Evolutionary conservation across 2,888 invertebrate genomes (phyloP).

Genomic region (Pammene fasciana): DNA sequence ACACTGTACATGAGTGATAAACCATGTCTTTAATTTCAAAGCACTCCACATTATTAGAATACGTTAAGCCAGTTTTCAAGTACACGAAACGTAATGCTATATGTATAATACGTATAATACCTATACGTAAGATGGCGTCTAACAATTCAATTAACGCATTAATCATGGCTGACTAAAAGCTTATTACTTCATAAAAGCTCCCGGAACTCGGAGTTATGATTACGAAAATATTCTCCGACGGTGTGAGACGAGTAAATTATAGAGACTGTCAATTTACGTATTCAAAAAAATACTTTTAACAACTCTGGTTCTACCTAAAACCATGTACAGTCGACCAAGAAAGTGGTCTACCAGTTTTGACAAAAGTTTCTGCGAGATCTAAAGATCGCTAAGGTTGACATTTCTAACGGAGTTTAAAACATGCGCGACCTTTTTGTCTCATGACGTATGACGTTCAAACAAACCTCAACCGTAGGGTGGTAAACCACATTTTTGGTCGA

Average conservation of each 20-base stretch:
- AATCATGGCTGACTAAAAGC: constrained; percentile 29
- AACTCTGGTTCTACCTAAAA: too few species aligned
- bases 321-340: too few species aligned
- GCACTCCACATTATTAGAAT: not conserved
- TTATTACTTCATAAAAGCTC: constrained; percentile 23
- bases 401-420: too few species aligned
- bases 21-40: not conserved
- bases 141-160: constrained; percentile 28
- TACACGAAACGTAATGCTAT: not conserved
- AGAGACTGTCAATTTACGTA: not conserved
- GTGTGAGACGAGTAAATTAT: not conserved
- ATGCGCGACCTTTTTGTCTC: too few species aligned
- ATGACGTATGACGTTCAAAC: too few species aligned
- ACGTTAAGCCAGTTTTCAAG: constrained; percentile 3
- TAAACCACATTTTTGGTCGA: too few species aligned
- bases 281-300: too few species aligned
- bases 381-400: too few species aligned
- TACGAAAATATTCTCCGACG: not conserved
- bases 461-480: too few species aligned
- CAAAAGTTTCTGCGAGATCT: too few species aligned
- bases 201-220: constrained; percentile 5
- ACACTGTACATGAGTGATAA: not conserved
- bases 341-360: too few species aligned
- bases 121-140: constrained; percentile 2
- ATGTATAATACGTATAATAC: not conserved